Conservation (phyloP, 64 coral and sea anemone species). For the Dendronephthya gigantea region DNA sequence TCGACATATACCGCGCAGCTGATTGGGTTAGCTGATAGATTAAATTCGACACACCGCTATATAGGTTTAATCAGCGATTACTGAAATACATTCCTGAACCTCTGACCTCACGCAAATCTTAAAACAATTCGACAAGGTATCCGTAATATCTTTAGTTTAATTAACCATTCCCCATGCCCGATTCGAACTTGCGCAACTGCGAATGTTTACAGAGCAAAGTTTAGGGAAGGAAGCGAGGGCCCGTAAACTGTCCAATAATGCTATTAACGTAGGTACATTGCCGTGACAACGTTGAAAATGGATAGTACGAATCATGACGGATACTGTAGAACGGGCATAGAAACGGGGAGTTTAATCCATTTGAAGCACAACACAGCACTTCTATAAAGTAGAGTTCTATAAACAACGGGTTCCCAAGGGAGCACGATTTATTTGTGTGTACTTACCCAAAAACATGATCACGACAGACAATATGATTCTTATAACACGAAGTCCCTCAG, state of each 20-base stretch:
- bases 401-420: too few relatives aligned
- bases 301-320: too few relatives aligned
- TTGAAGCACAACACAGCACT: too few relatives aligned
- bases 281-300: too few relatives aligned
- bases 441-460: not conserved
- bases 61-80: not conserved
- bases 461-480: not conserved
- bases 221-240: too few relatives aligned
- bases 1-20: too few relatives aligned
- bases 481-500: not conserved
- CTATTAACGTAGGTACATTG: too few relatives aligned
- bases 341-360: too few relatives aligned
- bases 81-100: not conserved
- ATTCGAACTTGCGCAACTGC: not conserved
- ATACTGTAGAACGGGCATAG: too few relatives aligned
- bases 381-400: too few relatives aligned
- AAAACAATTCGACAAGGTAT: not conserved
- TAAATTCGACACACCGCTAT: not conserved
- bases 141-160: not conserved
- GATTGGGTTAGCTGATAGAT: not conserved
- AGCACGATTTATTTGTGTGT: too few relatives aligned
- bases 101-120: not conserved
- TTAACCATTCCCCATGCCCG: not conserved
- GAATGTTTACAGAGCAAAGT: not conserved
- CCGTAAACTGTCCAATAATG: too few relatives aligned